Evolutionary conservation across 1,140 invertebrate species (phyloP), one percentile per base, ranked within the genome.

Genomic region (Fopius arisanus): DNA sequence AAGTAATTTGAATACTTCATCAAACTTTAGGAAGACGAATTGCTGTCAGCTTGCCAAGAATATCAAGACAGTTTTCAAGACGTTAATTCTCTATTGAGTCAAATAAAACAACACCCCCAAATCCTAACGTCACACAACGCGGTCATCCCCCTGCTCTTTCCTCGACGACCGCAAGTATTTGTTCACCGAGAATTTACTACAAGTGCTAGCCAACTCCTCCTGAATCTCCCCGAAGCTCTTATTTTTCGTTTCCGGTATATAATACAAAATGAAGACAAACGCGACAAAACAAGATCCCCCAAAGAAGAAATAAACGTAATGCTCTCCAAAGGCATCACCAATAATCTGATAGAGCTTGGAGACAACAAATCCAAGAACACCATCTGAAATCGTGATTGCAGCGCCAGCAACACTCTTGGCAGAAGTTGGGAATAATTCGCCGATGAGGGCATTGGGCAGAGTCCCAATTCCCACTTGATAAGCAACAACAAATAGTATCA

Each of bases 301-400:
- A 84, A 97, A 97, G 72, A 93, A 88, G 87, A 92, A 94, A 85
- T 95, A 96, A 66, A 92, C 90, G 26, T 90, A 91, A 81, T 94
- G 90, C 12, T 90, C 90, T 21, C 91, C 92, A 26, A 93, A 88
- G 1, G 79, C 80, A 74, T 91, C 89, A 28, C 88, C 88, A 74
- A 95, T 89, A 7, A 91, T 88, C 83, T 92, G 90, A 83, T 94
- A 95, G 75, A 94, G 88, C 80, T 94, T 94, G 9, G 94, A 94
- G 19, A 95, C 91, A 2, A 92, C 86, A 73, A 96, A 95, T 65
- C 93, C 94, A 37, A 92, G 89, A n/a, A 93, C 80, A 80, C 94
- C 94, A 70, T 95, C 92, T 0, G 93, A 92, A 23, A 95, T 85
- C 0, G 84, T 87, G n/a, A 83, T 51, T 0, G 81, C 80, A 43